Base-by-base conservation (phyloP, 2,797 vertebrate genomes). In the Melopsittacus undulatus region DNA sequence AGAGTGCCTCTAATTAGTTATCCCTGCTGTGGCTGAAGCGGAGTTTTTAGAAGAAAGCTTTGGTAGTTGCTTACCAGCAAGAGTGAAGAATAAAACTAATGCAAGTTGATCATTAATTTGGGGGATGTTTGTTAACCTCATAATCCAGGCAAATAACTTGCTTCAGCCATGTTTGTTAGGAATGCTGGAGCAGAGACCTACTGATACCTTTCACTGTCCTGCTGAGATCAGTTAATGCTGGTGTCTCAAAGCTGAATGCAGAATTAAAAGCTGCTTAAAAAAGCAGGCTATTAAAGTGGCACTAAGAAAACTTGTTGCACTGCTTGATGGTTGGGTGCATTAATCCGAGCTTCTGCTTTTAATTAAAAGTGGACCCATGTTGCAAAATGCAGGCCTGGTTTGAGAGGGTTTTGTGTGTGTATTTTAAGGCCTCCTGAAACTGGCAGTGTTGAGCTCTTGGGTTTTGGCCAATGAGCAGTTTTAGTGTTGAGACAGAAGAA, bases 211-310 rank as follows among this genome's bases (percentile, higher is more conserved):
- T 57, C 74, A 52, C 49, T 80, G 3, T 75, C 69, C 4, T 30
- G 63, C 84, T 57, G 92, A 96, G 91, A 94, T 94, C 87, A 95
- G 92, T 83, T 87, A 82, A 84, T n/a, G 52, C 93, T 95, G 95
- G 57, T 79, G 57, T 95, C 90, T 95, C 90, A 84, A 92, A 91
- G 86, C 86, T 91, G 87, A 90, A 89, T 10, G 36, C 42, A 34
- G 89, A 96, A 95, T 95, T 94, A 93, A 93, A 96, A 96, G 73
- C 89, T 23, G 42, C 93, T 97, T 68, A 1, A 89, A 94, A 95
- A 96, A 92, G 46, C 63, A 84, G 62, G 63, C 74, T 90, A 74
- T 91, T 91, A 94, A 93, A 92, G 59, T 62, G 64, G 77, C 77
- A 66, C 62, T 54, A 75, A 87, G 87, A 78, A 90, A 94, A 91